Evolutionary conservation across 2,797 vertebrate genomes (phyloP), one percentile per base, ranked within the genome.

Genomic region (Pseudomugil tenellus): DNA sequence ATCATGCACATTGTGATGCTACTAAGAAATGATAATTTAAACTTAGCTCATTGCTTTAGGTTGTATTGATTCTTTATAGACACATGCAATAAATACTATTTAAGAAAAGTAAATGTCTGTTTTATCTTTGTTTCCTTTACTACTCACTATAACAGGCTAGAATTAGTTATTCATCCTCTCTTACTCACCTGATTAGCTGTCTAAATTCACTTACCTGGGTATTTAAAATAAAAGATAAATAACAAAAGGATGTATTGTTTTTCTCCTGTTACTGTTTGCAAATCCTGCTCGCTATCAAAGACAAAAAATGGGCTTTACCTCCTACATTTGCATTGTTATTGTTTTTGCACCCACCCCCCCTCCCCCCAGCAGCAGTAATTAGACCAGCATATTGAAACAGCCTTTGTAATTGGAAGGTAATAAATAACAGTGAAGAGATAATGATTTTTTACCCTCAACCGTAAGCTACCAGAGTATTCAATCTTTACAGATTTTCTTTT

Each of bases 41-140:
- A 93, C 74, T 90, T 96, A 96, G 95, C 93, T 92, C 90, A 91
- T 96, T 95, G 96, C 97, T 96, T 95, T 96, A 96, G 95, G 96
- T 93, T 97, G 95, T 95, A 95, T 94, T 95, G 95, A 96, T 96
- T 94, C 94, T 97, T 96, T 95, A 96, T 96, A 97, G 96, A 96
- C 95, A 97, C 96, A 97, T 96, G 96, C 96, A 99, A 98, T 97
- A 99, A 98, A 93, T 85, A 92, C 93, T 91, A 98, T 99, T 99
- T 98, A 97, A 98, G 94, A 96, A 95, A 94, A 72, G 16, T 56
- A 74, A 58, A 61, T 0, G 29, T 62, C 52, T 77, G n/a, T 67
- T 75, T 63, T 69, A 23, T 2, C 1, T 75, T 17, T 65, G 1
- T 39, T 28, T 60, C 31, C 29, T 25, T 59, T 37, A 35, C 25